A percentile compares a stretch with the other conserved stretches of the same genome.
phyloP scores from a whole-genome alignment of 1,140 invertebrate genomes.

The Manduca sexta region DNA sequence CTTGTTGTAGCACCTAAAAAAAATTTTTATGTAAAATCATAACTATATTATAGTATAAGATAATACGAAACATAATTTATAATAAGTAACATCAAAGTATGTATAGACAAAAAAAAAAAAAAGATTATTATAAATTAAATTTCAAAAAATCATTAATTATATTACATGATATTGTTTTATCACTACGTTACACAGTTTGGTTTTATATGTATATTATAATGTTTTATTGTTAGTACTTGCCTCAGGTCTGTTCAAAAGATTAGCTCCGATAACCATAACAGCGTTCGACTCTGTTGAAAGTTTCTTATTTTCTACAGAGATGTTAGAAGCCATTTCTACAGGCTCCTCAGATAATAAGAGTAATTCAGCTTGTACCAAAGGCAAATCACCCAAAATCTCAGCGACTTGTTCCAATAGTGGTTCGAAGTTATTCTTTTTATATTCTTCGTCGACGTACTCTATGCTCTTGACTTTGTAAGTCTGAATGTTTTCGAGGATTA shows the following conservation, averaged over 20 bases:
- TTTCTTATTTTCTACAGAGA: constrained; percentile 78
- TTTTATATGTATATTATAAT: no score
- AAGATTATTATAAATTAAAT: no score
- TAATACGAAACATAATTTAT: no score
- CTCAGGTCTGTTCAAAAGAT: constrained; percentile 48
- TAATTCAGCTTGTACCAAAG: constrained; percentile 76
- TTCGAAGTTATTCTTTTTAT: constrained; percentile 55
- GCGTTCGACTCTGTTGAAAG: constrained; percentile 73
- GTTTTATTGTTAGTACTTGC: constrained; percentile 26
- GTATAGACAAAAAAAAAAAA: no score
- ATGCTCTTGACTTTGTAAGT: constrained; percentile 81
- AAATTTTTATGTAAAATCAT: constrained; percentile 1
- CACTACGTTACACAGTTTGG: no score
- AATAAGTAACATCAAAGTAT: no score
- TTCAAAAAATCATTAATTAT: no score
- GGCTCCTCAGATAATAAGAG: constrained; percentile 59
- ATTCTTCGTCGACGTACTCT: constrained; percentile 76
- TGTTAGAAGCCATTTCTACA: constrained; percentile 63
- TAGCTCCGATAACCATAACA: constrained; percentile 73
- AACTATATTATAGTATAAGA: not conserved
- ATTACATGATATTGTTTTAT: no score
- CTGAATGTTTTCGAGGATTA: constrained; percentile 85
- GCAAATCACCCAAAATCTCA: constrained; percentile 75
- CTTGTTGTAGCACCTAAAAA: constrained; percentile 56
- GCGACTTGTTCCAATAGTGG: constrained; percentile 72